phyloP scores from a whole-genome alignment of 2,888 invertebrate genomes.

The Eupeodes luniger region DNA sequence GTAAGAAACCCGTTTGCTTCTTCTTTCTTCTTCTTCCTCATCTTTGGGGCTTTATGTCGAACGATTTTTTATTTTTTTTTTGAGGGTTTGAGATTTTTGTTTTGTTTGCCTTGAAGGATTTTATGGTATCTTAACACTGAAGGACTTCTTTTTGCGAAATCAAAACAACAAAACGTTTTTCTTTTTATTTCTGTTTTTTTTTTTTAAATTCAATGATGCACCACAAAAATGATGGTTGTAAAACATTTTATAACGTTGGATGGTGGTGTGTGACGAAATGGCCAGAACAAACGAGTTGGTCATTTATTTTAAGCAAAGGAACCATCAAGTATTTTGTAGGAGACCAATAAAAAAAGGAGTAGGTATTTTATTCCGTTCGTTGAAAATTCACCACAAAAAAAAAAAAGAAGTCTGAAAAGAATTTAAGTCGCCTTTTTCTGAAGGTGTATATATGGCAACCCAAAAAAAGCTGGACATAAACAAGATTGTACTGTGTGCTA shows the following conservation, averaged over 20 bases:
- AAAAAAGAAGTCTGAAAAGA: conserved; percentile 31
- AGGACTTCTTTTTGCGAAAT: conserved; percentile 44
- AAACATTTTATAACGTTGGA: conserved; percentile 60
- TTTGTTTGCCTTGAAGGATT: conserved; percentile 57
- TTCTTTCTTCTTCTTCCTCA: too few species aligned
- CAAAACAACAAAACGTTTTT: conserved; percentile 40
- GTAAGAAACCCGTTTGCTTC: conserved; percentile 52
- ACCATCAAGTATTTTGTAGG: background rate
- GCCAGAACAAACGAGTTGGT: conserved; percentile 46
- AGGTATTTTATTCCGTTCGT: conserved; percentile 55
- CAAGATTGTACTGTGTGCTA: conserved; percentile 55
- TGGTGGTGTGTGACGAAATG: conserved; percentile 67
- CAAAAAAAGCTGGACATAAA: conserved; percentile 64
- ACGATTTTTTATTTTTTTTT: conserved; percentile 24
- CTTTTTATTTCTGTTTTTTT: background rate
- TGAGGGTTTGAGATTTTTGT: background rate
- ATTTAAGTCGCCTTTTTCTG: background rate
- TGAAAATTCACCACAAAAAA: conserved; percentile 22
- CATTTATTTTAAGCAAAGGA: conserved; percentile 13
- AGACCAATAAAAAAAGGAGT: background rate
- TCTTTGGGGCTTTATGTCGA: conserved; percentile 34
- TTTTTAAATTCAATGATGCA: conserved; percentile 26
- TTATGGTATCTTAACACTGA: conserved; percentile 42
- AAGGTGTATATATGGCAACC: conserved; percentile 1
- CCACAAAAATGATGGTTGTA: conserved; percentile 55